Percentiles rank a stretch among this genome's conserved stretches.
phyloP scores from a whole-genome alignment of 2,797 vertebrate genomes.

The Poecilia velifera region DNA sequence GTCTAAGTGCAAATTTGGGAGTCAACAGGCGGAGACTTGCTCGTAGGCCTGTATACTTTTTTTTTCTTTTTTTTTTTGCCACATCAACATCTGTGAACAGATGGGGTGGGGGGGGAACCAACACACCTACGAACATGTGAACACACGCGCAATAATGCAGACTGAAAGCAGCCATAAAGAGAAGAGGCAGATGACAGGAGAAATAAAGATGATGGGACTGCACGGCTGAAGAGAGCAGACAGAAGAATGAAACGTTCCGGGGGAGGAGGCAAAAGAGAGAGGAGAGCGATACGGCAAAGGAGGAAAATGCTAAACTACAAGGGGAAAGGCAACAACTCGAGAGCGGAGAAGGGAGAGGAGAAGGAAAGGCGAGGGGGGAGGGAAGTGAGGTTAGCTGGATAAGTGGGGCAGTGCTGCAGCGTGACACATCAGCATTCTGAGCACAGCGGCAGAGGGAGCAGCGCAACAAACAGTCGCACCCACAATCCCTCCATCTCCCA shows the following conservation, averaged over 20 bases:
- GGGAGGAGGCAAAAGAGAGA: constrained; percentile 20
- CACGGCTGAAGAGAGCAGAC: neutral
- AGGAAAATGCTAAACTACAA: neutral
- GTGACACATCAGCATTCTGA: constrained; percentile 86
- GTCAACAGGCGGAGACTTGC: constrained; percentile 15
- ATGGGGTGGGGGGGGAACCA: constrained; percentile 14
- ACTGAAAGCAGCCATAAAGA: constrained; percentile 19
- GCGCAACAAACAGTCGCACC: constrained; percentile 65
- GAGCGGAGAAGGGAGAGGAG: constrained; percentile 15
- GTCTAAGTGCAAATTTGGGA: constrained; percentile 5
- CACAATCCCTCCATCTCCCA: constrained; percentile 43
- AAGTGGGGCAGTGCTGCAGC: constrained; percentile 85
- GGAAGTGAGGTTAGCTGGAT: constrained; percentile 79
- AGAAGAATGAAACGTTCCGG: constrained; percentile 2
- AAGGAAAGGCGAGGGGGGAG: constrained; percentile 27
- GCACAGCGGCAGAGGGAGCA: constrained; percentile 72
- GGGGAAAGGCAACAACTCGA: constrained; percentile 32
- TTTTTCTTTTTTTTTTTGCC: neutral
- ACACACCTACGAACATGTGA: constrained; percentile 13
- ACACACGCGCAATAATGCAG: neutral
- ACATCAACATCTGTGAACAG: constrained; percentile 24
- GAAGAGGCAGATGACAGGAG: constrained; percentile 15
- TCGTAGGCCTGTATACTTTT: constrained; percentile 36
- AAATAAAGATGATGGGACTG: constrained; percentile 23
- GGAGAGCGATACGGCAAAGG: neutral